Conservation (phyloP, 1,140 invertebrate species). For the Dolichoris vasculosae region DNA sequence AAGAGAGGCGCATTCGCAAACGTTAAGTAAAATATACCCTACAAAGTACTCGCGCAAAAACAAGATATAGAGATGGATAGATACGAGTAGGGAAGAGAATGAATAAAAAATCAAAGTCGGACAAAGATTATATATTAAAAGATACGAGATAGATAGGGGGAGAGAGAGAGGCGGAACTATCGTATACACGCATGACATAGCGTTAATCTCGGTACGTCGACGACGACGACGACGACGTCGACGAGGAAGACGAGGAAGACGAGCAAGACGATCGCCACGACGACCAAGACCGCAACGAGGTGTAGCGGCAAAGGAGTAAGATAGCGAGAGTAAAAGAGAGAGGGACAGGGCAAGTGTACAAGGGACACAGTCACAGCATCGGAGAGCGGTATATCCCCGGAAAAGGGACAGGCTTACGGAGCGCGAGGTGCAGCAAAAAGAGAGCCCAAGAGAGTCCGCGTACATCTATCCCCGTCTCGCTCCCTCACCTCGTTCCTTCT, state of each 20-base stretch:
- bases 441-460: slow-evolving; percentile 35
- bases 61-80: not conserved
- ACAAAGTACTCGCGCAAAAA: not conserved
- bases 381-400: not conserved
- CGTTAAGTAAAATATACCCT: not conserved
- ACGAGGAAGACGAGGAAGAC: too few relatives aligned
- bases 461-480: not conserved
- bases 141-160: not conserved
- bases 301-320: not conserved
- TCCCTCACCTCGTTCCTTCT: not conserved
- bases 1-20: not conserved
- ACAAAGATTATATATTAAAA: slow-evolving; percentile 18
- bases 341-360: not conserved
- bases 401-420: slow-evolving; percentile 32
- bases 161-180: not conserved
- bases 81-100: not conserved
- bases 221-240: not conserved
- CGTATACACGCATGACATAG: slow-evolving; percentile 2
- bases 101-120: slow-evolving; percentile 20
- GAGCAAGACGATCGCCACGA: not conserved
- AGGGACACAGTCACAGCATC: not conserved
- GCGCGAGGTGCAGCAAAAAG: slow-evolving; percentile 27
- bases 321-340: not conserved
- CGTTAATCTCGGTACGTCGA: not conserved
- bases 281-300: not conserved